Evolutionary conservation across 2,888 invertebrate species (phyloP), one percentile per base, ranked within the genome.

Genomic region (Nomada flava): DNA sequence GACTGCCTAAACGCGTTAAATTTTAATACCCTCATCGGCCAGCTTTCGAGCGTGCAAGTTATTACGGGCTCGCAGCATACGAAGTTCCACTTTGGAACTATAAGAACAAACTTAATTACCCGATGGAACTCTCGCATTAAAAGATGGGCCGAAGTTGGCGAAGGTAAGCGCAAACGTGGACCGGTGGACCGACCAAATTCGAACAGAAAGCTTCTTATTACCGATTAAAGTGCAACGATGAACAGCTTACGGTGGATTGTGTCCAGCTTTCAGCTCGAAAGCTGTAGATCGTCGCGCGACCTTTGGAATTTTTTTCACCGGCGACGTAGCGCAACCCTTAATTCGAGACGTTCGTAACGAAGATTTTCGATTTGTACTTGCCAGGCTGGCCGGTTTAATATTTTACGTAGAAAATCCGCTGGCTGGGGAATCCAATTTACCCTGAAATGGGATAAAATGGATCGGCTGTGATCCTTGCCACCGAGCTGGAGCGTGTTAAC

Each of bases 371-470:
- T 70, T 70, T 74, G 62, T 69, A 69, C 62, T 29, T 53, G 65
- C n/a, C 70, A 50, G 57, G 26, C 47, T 44, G 23, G 59, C 20
- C 50, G 63, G 70, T 80, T 80, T 80, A 72, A 80, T 82, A 80
- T 82, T 82, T 79, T 63, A 82, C 79, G 70, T 50, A 50, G 71
- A 11, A 44, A 47, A 29, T 23, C 55, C 64, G 26, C 15, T 11
- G 29, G 18, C 47, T 63, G n/a, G 64, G 47, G 67, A 73, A 80
- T 76, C 74, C 75, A 80, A 82, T 82, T 76, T 82, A 53, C 68
- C 26, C 59, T n/a, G 68, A 63, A 69, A 68, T 63, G 26, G 82
- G 74, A 64, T 72, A 73, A 76, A 82, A 63, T 63, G 69, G 64
- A 76, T 76, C 68, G 55, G 59, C 50, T 64, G 57, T 75, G 75